Evolutionary conservation across 2,888 invertebrate genomes (phyloP).

Genomic region (Drosophila cyrtoloma): DNA sequence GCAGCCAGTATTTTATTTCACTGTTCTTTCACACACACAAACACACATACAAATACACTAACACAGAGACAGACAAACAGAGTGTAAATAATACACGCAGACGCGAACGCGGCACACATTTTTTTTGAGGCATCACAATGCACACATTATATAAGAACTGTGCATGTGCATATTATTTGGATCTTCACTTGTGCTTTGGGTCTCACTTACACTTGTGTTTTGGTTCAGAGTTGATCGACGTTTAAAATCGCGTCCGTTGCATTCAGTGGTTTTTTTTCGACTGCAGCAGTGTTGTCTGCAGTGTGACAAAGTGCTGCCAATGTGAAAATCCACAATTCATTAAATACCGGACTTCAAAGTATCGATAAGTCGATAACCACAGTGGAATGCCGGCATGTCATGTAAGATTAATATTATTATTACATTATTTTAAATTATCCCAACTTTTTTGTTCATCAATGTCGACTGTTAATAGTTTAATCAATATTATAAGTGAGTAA

Average conservation of each 20-base stretch:
- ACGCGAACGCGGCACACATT: constrained; percentile 10
- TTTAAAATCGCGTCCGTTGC: constrained; percentile 28
- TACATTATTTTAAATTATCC: background rate
- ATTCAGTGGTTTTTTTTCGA: constrained; percentile 57
- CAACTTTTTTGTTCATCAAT: background rate
- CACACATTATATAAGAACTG: constrained; percentile 55
- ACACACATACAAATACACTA: constrained; percentile 12
- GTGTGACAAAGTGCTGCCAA: constrained; percentile 36
- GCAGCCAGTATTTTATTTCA: constrained; percentile 45
- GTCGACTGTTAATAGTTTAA: background rate
- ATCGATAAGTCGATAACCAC: background rate
- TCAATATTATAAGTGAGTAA: background rate
- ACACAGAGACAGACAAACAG: constrained; percentile 13
- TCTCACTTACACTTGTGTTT: constrained; percentile 75
- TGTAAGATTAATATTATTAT: background rate
- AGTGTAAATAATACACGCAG: constrained; percentile 22
- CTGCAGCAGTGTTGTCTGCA: constrained; percentile 35
- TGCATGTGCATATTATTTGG: constrained; percentile 56
- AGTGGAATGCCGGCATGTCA: background rate
- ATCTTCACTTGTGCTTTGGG: constrained; percentile 52
- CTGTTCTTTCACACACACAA: constrained; percentile 35
- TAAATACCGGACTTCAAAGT: background rate
- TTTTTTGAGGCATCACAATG: constrained; percentile 42
- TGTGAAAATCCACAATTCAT: background rate
- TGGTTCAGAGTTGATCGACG: constrained; percentile 40